Percentiles rank a stretch among this genome's conserved stretches.
These are phyloP conservation scores for Conistra vaccinii DNA, from an alignment of 2,888 invertebrate species.

Conservation along the genomic window DNA sequence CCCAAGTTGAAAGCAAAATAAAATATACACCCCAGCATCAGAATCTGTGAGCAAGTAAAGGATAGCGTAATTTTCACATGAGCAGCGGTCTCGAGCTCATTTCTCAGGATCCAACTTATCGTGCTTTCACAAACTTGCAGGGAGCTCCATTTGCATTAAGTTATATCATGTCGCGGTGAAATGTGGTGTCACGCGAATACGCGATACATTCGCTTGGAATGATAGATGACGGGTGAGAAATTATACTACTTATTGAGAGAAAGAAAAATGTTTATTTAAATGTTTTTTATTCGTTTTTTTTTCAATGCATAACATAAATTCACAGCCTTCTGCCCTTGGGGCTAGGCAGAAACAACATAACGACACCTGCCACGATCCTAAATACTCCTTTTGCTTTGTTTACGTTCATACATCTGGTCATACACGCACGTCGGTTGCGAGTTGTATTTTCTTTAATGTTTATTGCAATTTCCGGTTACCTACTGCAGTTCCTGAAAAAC, in stretches of 20 bases:
- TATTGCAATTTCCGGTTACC: too few relatives aligned
- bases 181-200: conserved; percentile 66
- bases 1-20: not conserved
- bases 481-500: not conserved
- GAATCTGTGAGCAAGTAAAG: conserved; percentile 70
- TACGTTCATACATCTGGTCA: not conserved
- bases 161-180: conserved; percentile 64
- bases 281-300: not conserved
- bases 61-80: conserved; percentile 72
- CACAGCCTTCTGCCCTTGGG: not conserved
- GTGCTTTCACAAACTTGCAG: conserved; percentile 75
- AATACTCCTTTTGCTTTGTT: not conserved
- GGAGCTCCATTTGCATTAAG: conserved; percentile 74
- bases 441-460: too few relatives aligned
- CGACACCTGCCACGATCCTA: not conserved
- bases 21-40: conserved; percentile 42
- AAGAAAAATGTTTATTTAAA: not conserved
- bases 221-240: conserved; percentile 61
- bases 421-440: not conserved
- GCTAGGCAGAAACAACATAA: not conserved
- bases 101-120: conserved; percentile 81
- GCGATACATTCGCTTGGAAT: conserved; percentile 63
- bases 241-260: conserved; percentile 23
- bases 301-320: not conserved
- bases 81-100: conserved; percentile 68